These are phyloP conservation scores for Littorina saxatilis DNA, from an alignment of 1,140 invertebrate species.

Conservation along the genomic window DNA sequence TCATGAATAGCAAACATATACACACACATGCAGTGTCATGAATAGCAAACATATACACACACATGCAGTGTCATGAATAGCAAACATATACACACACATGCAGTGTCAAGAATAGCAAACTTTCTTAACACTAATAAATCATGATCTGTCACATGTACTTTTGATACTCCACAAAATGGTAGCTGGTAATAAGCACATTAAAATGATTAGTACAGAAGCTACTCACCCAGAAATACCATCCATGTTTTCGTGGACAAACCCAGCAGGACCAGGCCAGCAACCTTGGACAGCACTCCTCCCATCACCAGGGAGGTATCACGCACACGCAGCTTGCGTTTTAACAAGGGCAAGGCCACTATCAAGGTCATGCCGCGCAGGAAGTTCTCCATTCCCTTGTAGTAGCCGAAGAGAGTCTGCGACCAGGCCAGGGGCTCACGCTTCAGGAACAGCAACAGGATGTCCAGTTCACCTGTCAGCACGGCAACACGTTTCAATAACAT, in stretches of 20 bases:
- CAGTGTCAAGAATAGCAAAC: too few species aligned
- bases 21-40: too few species aligned
- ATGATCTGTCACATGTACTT: too few species aligned
- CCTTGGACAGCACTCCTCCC: slow-evolving; percentile 73
- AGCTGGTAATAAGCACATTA: too few species aligned
- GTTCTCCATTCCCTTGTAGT: slow-evolving; percentile 74
- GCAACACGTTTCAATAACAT: not conserved
- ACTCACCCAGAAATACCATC: slow-evolving; percentile 73
- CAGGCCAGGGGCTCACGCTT: slow-evolving; percentile 67
- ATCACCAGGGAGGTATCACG: slow-evolving; percentile 70
- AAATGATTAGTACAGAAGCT: too few species aligned
- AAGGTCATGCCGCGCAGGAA: slow-evolving; percentile 72
- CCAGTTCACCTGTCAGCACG: slow-evolving; percentile 72
- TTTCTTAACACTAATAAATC: too few species aligned
- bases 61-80: too few species aligned
- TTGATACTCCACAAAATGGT: too few species aligned
- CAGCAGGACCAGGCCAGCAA: slow-evolving; percentile 68
- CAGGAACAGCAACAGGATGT: slow-evolving; percentile 64
- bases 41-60: too few species aligned
- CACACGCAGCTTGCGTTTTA: slow-evolving; percentile 50
- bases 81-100: too few species aligned
- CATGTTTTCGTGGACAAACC: slow-evolving; percentile 66
- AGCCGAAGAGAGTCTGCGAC: slow-evolving; percentile 72
- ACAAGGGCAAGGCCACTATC: slow-evolving; percentile 68
- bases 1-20: too few species aligned